A percentile compares a stretch with the other conserved stretches of the same genome.
Conservation (phyloP, 2,113 vertebrate species). For the Labeo catla region DNA sequence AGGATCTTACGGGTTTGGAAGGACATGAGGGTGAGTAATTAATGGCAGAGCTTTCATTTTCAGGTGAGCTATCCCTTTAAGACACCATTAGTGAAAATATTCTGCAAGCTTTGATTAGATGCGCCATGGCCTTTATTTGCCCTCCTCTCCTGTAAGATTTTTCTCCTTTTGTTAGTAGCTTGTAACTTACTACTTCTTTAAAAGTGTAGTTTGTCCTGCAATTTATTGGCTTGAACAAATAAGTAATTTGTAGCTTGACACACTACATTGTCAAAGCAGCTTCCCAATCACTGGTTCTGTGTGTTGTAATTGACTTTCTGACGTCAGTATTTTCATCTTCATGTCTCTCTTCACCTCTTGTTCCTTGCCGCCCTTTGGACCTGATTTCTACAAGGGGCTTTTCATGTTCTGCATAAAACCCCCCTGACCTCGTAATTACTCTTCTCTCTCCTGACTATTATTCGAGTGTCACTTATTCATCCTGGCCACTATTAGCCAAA, state of each 20-base stretch:
- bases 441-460: constrained; percentile 57
- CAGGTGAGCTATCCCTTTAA: too few species aligned
- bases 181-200: too few species aligned
- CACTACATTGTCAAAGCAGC: not conserved
- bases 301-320: not conserved
- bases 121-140: not conserved
- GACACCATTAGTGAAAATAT: not conserved
- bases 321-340: constrained; percentile 19
- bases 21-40: too few species aligned
- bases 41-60: too few species aligned
- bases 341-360: not conserved
- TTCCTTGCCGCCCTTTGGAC: constrained; percentile 37
- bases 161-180: too few species aligned
- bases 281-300: not conserved
- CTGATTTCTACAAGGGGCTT: constrained; percentile 49
- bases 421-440: constrained; percentile 64
- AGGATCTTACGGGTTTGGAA: too few species aligned
- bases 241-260: not conserved
- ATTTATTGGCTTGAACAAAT: not conserved
- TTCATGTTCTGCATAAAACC: constrained; percentile 51
- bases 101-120: not conserved
- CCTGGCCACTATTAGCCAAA: constrained; percentile 41
- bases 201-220: not conserved
- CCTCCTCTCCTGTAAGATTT: too few species aligned
- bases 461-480: constrained; percentile 50